phyloP scores from a whole-genome alignment of 2,113 vertebrate genomes.

The Ptychochromis oligacanthus region DNA sequence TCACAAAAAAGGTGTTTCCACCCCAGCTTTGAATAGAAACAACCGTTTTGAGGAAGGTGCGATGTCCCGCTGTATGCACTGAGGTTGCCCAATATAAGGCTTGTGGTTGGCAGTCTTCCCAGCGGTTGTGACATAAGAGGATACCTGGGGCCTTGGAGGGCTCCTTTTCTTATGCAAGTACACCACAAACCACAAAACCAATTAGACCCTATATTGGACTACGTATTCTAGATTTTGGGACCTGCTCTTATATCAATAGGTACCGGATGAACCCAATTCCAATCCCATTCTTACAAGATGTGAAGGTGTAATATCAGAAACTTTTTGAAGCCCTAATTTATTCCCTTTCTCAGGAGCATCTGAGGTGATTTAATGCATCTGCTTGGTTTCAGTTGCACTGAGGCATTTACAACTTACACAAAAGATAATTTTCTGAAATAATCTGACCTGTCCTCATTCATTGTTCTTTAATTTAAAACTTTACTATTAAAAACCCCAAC shows the following conservation, averaged over 20 bases:
- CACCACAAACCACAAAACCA: conserved; percentile 47
- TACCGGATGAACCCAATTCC: no score
- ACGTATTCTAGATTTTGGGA: not conserved
- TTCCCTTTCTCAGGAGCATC: no score
- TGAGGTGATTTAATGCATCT: no score
- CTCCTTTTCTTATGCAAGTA: conserved; percentile 45
- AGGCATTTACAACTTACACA: not conserved
- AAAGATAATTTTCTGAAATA: not conserved
- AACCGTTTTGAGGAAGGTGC: conserved; percentile 66
- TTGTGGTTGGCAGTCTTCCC: conserved; percentile 54
- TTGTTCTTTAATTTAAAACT: not conserved
- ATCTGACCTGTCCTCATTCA: not conserved
- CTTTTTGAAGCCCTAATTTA: no score
- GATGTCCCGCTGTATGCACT: not conserved
- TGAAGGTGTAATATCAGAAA: not conserved
- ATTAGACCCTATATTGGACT: not conserved
- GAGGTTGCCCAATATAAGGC: conserved; percentile 55
- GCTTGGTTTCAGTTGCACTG: no score
- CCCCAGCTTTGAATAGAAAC: conserved; percentile 40
- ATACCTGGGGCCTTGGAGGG: conserved; percentile 47
- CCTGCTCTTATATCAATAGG: not conserved
- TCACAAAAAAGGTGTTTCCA: conserved; percentile 64
- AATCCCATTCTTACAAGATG: not conserved
- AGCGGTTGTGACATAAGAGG: conserved; percentile 58
- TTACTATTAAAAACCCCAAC: no score